These are phyloP conservation scores for Aporophyla nigra DNA, from an alignment of 2,888 invertebrate species.

Conservation along the genomic window DNA sequence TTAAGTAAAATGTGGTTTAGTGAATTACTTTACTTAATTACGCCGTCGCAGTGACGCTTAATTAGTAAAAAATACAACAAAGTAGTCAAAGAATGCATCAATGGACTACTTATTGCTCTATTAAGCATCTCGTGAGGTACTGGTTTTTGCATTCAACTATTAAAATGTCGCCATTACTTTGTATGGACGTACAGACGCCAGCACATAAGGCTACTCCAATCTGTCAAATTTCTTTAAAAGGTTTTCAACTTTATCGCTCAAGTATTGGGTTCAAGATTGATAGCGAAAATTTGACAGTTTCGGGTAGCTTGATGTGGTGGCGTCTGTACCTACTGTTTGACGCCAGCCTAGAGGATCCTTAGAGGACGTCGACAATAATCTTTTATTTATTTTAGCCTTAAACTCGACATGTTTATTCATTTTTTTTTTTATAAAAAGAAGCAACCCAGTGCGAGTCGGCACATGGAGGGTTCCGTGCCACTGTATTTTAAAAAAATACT, in stretches of 20 bases:
- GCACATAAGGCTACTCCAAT: neutral
- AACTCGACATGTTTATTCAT: constrained; percentile 16
- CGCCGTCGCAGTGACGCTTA: neutral
- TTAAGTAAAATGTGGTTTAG: neutral
- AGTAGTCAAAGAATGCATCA: constrained; percentile 24
- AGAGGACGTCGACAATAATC: constrained; percentile 40
- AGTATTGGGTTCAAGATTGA: no score
- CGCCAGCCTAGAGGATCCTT: neutral
- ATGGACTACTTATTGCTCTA: constrained; percentile 15
- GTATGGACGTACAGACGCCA: neutral
- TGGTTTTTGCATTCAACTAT: constrained; percentile 15
- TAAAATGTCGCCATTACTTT: constrained; percentile 3
- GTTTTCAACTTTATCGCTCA: no score
- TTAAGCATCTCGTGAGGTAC: constrained; percentile 1
- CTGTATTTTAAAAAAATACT: neutral
- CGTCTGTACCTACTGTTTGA: constrained; percentile 8
- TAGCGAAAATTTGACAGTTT: no score
- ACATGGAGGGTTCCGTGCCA: neutral
- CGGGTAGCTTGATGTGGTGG: no score
- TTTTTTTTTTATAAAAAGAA: constrained; percentile 45
- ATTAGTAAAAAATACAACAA: constrained; percentile 10
- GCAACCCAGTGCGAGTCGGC: no score
- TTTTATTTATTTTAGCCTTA: constrained; percentile 42
- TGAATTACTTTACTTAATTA: constrained; percentile 6
- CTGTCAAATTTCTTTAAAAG: no score